phyloP scores from a whole-genome alignment of 1,140 invertebrate species.

The Antheraea mylitta region DNA sequence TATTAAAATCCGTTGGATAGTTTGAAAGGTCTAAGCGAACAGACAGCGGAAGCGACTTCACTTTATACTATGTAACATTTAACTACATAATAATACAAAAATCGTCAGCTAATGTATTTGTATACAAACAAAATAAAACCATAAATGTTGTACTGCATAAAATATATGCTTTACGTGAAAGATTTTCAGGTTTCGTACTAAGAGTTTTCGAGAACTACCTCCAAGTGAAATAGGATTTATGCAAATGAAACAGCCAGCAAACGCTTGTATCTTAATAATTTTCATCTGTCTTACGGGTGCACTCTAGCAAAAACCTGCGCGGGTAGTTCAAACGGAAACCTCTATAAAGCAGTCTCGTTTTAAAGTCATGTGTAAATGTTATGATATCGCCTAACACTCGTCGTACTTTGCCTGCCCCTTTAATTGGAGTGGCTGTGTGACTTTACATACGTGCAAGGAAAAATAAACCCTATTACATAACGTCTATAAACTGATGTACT shows the following conservation, averaged over 20 bases:
- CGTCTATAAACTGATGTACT: not conserved
- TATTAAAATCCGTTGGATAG: too few relatives aligned
- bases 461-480: not conserved
- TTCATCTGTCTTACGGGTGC: not conserved
- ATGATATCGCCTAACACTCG: constrained; percentile 1
- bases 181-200: not conserved
- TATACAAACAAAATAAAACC: not conserved
- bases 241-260: not conserved
- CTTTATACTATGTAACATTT: too few relatives aligned
- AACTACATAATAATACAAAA: too few relatives aligned
- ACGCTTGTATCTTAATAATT: constrained; percentile 1
- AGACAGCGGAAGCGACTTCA: too few relatives aligned
- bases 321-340: not conserved
- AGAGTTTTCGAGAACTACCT: not conserved
- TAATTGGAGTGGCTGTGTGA: not conserved
- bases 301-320: not conserved
- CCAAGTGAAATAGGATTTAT: constrained; percentile 4
- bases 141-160: not conserved
- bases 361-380: not conserved
- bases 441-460: not conserved
- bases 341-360: not conserved
- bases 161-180: not conserved
- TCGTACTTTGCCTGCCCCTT: constrained; percentile 1
- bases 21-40: too few relatives aligned
- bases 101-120: too few relatives aligned